phyloP scores from a whole-genome alignment of 2,888 invertebrate species.

The Anagyrus pseudococci region DNA sequence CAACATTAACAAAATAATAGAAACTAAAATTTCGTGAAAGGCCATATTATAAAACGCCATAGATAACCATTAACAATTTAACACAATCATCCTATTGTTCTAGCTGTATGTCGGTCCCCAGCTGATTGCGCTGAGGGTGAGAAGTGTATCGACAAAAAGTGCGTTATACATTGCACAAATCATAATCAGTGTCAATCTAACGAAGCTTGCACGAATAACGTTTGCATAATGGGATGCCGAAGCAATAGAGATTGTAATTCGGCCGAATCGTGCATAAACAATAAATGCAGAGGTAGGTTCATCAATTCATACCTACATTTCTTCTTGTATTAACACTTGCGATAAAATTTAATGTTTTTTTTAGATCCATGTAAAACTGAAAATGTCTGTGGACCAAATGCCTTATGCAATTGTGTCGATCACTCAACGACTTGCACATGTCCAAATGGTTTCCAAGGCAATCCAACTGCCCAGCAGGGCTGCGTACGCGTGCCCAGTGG shows the following conservation, averaged over 20 bases:
- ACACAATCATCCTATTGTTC: constrained; percentile 26
- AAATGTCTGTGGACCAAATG: constrained; percentile 84
- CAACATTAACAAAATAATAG: constrained; percentile 33
- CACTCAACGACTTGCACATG: constrained; percentile 82
- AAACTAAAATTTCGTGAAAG: not conserved
- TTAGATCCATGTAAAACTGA: constrained; percentile 78
- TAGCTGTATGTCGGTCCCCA: constrained; percentile 69
- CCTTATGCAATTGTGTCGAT: constrained; percentile 77
- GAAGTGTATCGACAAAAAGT: constrained; percentile 78
- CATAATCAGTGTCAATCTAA: constrained; percentile 81
- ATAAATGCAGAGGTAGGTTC: constrained; percentile 72
- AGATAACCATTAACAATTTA: not conserved
- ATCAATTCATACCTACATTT: no score
- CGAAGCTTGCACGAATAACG: constrained; percentile 81
- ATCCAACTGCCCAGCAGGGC: constrained; percentile 86
- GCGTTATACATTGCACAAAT: constrained; percentile 79
- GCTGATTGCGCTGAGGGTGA: constrained; percentile 83
- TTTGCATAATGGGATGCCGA: constrained; percentile 84
- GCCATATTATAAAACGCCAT: no score
- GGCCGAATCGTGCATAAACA: constrained; percentile 82
- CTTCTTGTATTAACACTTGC: not conserved
- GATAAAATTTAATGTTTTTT: no score
- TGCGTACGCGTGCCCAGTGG: constrained; percentile 81
- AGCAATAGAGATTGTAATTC: constrained; percentile 80
- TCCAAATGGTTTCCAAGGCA: constrained; percentile 84